Evolutionary conservation across 1,140 invertebrate species (phyloP).

Genomic region (Nomia melanderi): DNA sequence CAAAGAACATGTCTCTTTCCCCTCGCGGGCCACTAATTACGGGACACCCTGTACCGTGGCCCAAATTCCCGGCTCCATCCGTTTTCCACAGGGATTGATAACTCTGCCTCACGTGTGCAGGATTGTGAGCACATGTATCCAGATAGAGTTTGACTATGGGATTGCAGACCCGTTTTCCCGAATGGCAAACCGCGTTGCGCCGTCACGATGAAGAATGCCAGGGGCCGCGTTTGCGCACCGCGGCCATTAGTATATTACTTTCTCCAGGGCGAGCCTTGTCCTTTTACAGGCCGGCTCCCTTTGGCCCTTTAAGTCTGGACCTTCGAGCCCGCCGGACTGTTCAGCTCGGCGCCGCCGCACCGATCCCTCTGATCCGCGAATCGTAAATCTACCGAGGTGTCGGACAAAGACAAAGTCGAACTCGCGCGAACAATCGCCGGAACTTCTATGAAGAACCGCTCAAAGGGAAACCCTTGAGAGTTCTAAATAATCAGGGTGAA

Average conservation of each 20-base stretch:
- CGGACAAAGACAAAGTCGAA: no score
- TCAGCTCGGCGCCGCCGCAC: not conserved
- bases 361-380: not conserved
- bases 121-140: not conserved
- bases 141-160: not conserved
- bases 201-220: conserved; percentile 16
- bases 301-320: not conserved
- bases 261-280: not conserved
- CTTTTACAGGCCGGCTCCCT: not conserved
- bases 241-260: conserved; percentile 43
- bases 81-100: not conserved
- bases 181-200: not conserved
- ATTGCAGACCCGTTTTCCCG: not conserved
- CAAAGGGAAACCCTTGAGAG: no score
- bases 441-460: no score
- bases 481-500: no score
- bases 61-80: not conserved
- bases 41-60: not conserved
- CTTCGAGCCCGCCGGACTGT: not conserved
- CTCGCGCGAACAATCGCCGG: no score
- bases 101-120: not conserved
- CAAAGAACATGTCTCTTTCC: no score
- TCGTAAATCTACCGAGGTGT: no score
- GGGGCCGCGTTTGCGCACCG: not conserved
- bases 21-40: no score